Evolutionary conservation across 1,140 invertebrate species (phyloP).

Genomic region (Drosophila paulistorum): DNA sequence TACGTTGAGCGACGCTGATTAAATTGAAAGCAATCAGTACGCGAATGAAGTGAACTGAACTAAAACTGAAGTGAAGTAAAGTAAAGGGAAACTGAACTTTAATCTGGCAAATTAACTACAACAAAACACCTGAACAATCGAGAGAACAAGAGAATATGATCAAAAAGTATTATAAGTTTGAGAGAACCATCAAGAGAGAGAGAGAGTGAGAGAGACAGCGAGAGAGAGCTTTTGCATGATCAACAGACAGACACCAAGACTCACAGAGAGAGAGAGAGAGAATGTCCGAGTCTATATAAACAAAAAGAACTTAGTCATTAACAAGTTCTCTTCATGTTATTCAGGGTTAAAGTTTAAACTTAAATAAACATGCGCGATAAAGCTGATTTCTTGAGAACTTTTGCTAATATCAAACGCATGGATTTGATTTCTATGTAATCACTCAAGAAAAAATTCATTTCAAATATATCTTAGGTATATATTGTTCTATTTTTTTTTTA

Average conservation of each 20-base stretch:
- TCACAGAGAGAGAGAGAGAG: background rate
- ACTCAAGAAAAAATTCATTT: too few species aligned
- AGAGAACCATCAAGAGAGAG: background rate
- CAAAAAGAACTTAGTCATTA: slow-evolving; percentile 18
- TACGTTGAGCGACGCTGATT: slow-evolving; percentile 31
- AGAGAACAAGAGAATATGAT: slow-evolving; percentile 23
- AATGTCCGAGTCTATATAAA: slow-evolving; percentile 14
- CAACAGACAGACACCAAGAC: background rate
- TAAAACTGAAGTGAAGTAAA: too few species aligned
- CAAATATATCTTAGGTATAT: too few species aligned
- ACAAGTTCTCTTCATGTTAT: background rate
- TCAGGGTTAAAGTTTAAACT: slow-evolving; percentile 29
- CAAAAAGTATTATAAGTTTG: background rate
- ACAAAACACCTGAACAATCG: slow-evolving; percentile 21
- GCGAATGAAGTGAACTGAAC: background rate
- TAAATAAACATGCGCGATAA: background rate
- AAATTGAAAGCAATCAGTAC: slow-evolving; percentile 37
- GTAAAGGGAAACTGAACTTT: slow-evolving; percentile 43
- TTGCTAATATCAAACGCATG: too few species aligned
- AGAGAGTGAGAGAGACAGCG: background rate
- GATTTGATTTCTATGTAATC: too few species aligned
- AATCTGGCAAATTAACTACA: slow-evolving; percentile 33
- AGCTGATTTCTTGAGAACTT: background rate
- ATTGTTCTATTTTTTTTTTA: too few species aligned
- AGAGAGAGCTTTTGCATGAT: slow-evolving; percentile 16